Evolutionary conservation across 37 sponge, comb jelly and placozoan species (phyloP).

Genomic region (Ephydatia muelleri): DNA sequence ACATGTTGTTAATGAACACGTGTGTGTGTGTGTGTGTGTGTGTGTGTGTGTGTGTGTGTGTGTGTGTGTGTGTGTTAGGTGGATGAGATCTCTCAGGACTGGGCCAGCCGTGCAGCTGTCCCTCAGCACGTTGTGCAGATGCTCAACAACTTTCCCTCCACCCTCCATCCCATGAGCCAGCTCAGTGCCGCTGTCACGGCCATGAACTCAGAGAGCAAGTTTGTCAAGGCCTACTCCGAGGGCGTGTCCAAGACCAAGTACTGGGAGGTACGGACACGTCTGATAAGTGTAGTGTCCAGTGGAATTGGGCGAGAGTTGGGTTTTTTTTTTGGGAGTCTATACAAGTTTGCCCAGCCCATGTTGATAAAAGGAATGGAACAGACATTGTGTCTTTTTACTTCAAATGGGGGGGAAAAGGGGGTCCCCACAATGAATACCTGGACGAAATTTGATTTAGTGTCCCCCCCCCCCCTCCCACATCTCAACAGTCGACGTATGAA

Average conservation of each 20-base stretch:
- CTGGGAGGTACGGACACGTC: conserved; percentile 84
- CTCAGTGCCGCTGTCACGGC: conserved; percentile 94
- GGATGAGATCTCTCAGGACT: conserved; percentile 79
- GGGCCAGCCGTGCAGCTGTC: conserved; percentile 89
- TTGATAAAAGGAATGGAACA: too few species aligned
- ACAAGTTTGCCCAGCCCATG: too few species aligned
- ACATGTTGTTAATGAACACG: neutral
- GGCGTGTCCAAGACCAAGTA: conserved; percentile 90
- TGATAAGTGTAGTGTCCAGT: neutral
- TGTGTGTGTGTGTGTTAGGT: conserved; percentile 62
- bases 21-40: neutral
- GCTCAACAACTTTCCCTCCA: conserved; percentile 94
- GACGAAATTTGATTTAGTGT: neutral
- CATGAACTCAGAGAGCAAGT: conserved; percentile 96
- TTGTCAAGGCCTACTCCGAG: conserved; percentile 93
- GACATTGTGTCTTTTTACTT: too few species aligned
- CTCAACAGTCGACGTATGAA: conserved; percentile 80
- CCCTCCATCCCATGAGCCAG: conserved; percentile 98
- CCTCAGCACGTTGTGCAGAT: conserved; percentile 96
- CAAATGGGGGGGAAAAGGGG: too few species aligned
- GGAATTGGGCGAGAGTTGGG: neutral
- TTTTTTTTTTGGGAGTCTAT: too few species aligned
- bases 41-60: neutral
- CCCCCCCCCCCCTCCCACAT: neutral
- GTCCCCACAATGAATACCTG: too few species aligned